Evolutionary conservation across 2,888 invertebrate species (phyloP).

Genomic region (Macaria liturata): DNA sequence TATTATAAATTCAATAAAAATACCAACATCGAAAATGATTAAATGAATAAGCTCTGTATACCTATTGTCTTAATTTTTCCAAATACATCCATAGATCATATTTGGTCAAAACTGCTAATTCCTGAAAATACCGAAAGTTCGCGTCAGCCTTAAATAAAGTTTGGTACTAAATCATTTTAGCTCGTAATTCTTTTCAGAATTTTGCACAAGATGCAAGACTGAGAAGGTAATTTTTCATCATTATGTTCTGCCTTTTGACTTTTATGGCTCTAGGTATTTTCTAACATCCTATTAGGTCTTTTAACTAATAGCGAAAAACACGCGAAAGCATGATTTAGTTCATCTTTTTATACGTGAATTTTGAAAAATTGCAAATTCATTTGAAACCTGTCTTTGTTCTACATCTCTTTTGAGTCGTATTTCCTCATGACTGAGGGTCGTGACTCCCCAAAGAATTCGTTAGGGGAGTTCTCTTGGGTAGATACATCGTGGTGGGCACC

Average conservation of each 20-base stretch:
- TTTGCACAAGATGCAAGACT: conserved; percentile 8
- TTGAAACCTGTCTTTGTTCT: too few relatives aligned
- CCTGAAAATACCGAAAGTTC: not conserved
- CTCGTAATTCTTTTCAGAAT: conserved; percentile 8
- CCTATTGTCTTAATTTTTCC: too few relatives aligned
- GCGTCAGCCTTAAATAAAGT: conserved; percentile 2
- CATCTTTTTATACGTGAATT: not conserved
- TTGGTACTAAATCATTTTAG: conserved; percentile 1
- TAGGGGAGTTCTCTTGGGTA: too few relatives aligned
- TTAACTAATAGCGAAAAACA: not conserved
- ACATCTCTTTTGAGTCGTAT: too few relatives aligned
- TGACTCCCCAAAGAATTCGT: too few relatives aligned
- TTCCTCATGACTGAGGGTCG: too few relatives aligned
- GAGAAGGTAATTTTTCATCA: conserved; percentile 6
- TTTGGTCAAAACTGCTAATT: not conserved
- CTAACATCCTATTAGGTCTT: not conserved
- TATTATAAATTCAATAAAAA: too few relatives aligned
- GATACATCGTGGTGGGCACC: too few relatives aligned
- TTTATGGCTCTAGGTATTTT: conserved; percentile 9
- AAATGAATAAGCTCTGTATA: too few relatives aligned
- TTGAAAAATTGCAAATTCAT: not conserved
- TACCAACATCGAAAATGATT: too few relatives aligned
- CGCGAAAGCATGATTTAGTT: not conserved
- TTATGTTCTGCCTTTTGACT: conserved; percentile 7
- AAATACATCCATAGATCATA: not conserved